Percentiles rank a stretch among this genome's conserved stretches.
phyloP scores from a whole-genome alignment of 2,797 vertebrate genomes.

The Gallinago nigripennis region DNA sequence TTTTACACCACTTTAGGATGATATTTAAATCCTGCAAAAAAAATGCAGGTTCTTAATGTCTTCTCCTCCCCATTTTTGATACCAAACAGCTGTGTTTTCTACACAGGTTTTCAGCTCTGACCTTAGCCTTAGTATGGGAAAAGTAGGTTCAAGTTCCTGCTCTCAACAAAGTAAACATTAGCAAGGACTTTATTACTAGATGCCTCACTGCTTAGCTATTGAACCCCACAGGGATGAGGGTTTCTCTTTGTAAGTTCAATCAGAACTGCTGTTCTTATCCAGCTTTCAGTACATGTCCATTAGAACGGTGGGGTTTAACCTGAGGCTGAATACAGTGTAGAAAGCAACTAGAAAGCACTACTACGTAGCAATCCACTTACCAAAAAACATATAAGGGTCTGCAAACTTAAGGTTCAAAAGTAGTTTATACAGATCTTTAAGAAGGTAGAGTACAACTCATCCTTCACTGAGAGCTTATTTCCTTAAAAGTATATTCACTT shows the following conservation, averaged over 20 bases:
- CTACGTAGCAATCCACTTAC: not conserved
- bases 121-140: conserved; percentile 47
- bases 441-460: not conserved
- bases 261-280: not conserved
- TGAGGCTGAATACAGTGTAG: not conserved
- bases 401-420: not conserved
- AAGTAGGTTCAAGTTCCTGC: conserved; percentile 14
- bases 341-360: not conserved
- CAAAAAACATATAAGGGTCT: not conserved
- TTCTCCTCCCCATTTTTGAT: not conserved
- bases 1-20: not conserved
- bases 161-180: not conserved
- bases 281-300: not conserved
- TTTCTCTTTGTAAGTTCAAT: not conserved
- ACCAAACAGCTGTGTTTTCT: conserved; percentile 43
- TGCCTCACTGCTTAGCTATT: not conserved
- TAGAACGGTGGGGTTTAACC: not conserved
- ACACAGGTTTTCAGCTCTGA: conserved; percentile 52
- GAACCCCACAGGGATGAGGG: not conserved
- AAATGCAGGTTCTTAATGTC: not conserved
- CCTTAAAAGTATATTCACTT: not conserved
- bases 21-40: conserved; percentile 3
- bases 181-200: not conserved
- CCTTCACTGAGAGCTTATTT: not conserved
- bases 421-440: not conserved